These are phyloP conservation scores for Peribatodes rhomboidaria DNA, from an alignment of 2,888 invertebrate genomes.

Conservation along the genomic window DNA sequence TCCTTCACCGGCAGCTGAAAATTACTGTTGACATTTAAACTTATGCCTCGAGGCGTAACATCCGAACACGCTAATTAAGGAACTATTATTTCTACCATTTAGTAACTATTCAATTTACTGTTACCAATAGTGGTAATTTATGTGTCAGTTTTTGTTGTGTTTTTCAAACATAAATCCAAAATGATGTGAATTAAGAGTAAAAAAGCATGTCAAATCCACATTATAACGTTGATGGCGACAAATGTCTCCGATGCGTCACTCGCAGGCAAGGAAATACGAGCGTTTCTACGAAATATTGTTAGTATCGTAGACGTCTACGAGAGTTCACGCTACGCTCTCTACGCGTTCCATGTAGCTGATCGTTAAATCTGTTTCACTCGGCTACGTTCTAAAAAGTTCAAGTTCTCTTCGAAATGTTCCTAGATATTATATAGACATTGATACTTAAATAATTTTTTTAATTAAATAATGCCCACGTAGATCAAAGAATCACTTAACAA, in stretches of 20 bases:
- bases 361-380: conserved; percentile 4
- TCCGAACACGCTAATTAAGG: no score
- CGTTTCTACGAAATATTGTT: conserved; percentile 5
- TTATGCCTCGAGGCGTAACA: no score
- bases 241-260: conserved; percentile 1
- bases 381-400: conserved; percentile 14
- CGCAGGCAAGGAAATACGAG: conserved; percentile 3
- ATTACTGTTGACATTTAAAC: no score
- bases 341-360: conserved; percentile 4
- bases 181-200: not conserved
- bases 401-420: not conserved
- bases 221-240: not conserved
- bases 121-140: not conserved
- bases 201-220: not conserved
- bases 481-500: not conserved
- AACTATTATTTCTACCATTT: no score
- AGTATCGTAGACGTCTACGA: conserved; percentile 3
- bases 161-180: not conserved
- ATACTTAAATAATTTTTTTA: no score
- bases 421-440: conserved; percentile 1
- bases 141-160: no score
- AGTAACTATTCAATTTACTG: no score
- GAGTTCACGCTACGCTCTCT: conserved; percentile 1
- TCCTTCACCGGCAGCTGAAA: no score
- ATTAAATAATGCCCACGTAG: not conserved